Percentiles rank a stretch among this genome's conserved stretches.
These are phyloP conservation scores for Elephas maximus DNA, from an alignment of 2,113 vertebrate genomes.

Conservation along the genomic window DNA sequence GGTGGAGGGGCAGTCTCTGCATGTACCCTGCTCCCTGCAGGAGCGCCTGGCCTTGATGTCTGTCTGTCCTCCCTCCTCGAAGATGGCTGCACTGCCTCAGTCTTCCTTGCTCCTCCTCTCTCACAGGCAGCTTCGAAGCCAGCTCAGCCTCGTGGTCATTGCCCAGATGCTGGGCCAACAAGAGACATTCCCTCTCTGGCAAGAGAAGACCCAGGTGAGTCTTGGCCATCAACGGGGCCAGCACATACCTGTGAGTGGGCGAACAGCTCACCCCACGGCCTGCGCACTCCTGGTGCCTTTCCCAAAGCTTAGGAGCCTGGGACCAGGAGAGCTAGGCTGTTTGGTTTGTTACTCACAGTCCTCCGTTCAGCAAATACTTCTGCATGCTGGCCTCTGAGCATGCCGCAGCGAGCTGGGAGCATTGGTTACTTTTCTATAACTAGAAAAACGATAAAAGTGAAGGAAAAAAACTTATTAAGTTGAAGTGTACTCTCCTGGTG, in stretches of 20 bases:
- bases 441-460: not conserved
- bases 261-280: not conserved
- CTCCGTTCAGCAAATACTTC: not conserved
- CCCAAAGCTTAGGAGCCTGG: not conserved
- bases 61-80: fast-evolving
- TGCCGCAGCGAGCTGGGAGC: not conserved
- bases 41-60: not conserved
- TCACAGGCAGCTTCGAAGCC: constrained; percentile 77
- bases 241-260: not conserved
- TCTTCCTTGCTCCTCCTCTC: not conserved
- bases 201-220: constrained; percentile 76
- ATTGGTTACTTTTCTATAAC: not conserved
- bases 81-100: not conserved
- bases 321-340: not conserved
- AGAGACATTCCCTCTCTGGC: constrained; percentile 32
- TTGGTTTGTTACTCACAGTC: not conserved
- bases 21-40: too few species aligned
- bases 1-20: not conserved
- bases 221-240: not conserved
- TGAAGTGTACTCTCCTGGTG: not conserved
- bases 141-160: constrained; percentile 73
- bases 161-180: constrained; percentile 71
- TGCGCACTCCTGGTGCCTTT: not conserved
- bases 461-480: not conserved
- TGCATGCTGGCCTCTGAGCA: not conserved